phyloP scores from a whole-genome alignment of 1,140 invertebrate species.

The Ctenoplectra terminalis region DNA sequence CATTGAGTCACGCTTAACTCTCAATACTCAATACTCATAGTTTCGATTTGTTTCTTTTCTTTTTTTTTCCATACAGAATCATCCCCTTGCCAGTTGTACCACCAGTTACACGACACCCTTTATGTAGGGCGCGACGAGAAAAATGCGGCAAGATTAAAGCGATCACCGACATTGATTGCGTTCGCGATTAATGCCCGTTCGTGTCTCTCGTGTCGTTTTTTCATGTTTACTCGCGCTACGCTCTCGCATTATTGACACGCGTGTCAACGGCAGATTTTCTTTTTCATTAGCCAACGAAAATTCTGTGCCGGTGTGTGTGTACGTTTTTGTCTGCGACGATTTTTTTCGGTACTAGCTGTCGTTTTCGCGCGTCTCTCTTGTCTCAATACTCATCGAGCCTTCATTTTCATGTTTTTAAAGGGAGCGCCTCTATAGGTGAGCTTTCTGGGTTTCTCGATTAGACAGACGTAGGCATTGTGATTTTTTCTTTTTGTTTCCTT shows the following conservation, averaged over 20 bases:
- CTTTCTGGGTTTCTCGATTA: constrained; percentile 13
- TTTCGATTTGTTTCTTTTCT: too few species aligned
- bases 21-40: too few species aligned
- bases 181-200: constrained; percentile 56
- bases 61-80: too few species aligned
- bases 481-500: not conserved
- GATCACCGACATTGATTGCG: constrained; percentile 66
- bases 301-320: not conserved
- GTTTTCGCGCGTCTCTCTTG: not conserved
- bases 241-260: constrained; percentile 50
- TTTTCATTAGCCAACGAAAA: constrained; percentile 24
- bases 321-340: not conserved
- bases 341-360: not conserved
- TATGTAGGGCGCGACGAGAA: not conserved
- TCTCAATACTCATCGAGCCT: constrained; percentile 25
- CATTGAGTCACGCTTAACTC: too few species aligned
- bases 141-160: constrained; percentile 64
- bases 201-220: constrained; percentile 38
- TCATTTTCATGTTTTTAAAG: not conserved
- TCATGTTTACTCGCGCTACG: constrained; percentile 39
- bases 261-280: not conserved
- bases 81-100: too few species aligned
- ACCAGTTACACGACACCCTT: too few species aligned
- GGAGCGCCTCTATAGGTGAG: not conserved
- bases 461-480: not conserved